These are phyloP conservation scores for Psittacula cyanocephala DNA, from an alignment of 2,113 vertebrate species.

Conservation along the genomic window DNA sequence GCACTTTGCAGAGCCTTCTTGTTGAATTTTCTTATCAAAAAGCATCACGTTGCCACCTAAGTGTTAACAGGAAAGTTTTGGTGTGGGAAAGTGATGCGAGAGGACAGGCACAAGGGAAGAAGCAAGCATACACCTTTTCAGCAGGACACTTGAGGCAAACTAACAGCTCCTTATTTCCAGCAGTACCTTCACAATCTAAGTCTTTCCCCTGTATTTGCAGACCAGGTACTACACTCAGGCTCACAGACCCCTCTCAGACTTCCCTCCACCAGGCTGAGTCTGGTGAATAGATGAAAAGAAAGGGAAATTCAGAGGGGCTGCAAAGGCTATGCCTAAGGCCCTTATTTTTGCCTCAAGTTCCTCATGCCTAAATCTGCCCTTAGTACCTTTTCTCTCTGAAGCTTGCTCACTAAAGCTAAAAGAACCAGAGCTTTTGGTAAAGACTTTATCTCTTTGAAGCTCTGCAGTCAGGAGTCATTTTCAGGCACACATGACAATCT, in stretches of 20 bases:
- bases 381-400: background rate
- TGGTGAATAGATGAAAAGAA: background rate
- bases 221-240: background rate
- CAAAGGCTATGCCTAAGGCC: background rate
- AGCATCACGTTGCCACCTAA: background rate
- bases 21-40: background rate
- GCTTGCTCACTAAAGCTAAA: background rate
- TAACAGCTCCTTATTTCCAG: background rate
- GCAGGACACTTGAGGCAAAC: background rate
- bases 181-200: background rate
- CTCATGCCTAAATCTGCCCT: background rate
- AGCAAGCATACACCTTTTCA: background rate
- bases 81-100: background rate
- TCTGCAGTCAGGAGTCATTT: background rate
- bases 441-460: background rate
- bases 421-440: background rate
- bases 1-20: background rate
- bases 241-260: background rate
- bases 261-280: background rate
- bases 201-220: background rate
- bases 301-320: background rate
- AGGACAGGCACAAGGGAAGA: background rate
- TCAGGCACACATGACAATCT: background rate
- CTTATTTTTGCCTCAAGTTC: background rate
- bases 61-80: background rate